Percentiles rank a stretch among this genome's conserved stretches.
These are phyloP conservation scores for Corydoras sp. DNA, from an alignment of 2,113 vertebrate species.

Conservation along the genomic window DNA sequence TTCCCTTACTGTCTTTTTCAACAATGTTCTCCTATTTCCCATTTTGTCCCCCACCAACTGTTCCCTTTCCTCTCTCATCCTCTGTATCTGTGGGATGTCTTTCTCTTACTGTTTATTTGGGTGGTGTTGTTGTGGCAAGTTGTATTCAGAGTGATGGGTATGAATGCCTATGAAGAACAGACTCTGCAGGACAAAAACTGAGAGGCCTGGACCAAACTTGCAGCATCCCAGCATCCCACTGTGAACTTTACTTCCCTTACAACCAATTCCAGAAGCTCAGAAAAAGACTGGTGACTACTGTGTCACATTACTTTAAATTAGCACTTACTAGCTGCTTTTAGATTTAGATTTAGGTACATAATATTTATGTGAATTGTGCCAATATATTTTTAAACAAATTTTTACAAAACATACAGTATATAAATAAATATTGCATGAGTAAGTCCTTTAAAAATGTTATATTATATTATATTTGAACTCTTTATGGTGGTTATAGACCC, in stretches of 20 bases:
- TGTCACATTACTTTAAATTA: no score
- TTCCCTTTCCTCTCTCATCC: slow-evolving; percentile 7
- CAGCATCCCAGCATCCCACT: slow-evolving; percentile 7
- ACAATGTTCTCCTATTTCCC: slow-evolving; percentile 11
- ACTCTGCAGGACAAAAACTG: slow-evolving; percentile 27
- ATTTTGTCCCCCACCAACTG: slow-evolving; percentile 13
- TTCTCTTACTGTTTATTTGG: slow-evolving; percentile 28
- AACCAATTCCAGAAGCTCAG: background rate
- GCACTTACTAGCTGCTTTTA: no score
- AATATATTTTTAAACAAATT: no score
- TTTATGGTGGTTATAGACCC: no score
- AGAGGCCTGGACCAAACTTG: slow-evolving; percentile 21
- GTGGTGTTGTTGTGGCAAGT: background rate
- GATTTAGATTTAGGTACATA: no score
- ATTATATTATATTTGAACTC: no score
- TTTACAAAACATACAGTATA: no score
- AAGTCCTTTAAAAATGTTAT: no score
- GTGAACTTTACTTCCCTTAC: slow-evolving; percentile 14
- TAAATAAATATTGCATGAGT: no score
- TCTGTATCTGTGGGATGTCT: slow-evolving; percentile 15
- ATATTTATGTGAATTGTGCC: no score
- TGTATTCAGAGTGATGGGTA: slow-evolving; percentile 15
- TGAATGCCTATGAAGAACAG: slow-evolving; percentile 33
- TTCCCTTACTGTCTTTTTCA: background rate
- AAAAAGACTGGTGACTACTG: no score